Conservation (phyloP, 64 coral and sea anemone species). For the Trachythela sp. region DNA sequence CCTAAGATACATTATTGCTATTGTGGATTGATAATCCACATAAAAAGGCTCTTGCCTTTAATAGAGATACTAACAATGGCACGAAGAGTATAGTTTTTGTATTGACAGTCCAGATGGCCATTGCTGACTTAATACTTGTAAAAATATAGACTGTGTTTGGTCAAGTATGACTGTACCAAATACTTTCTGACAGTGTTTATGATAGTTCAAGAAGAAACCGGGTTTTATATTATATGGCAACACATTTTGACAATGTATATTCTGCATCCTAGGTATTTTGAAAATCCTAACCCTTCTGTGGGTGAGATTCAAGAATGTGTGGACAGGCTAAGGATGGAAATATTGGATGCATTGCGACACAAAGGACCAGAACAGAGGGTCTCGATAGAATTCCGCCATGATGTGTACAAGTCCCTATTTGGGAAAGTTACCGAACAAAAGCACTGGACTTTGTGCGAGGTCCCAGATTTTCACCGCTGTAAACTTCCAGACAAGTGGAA, state of each 20-base stretch:
- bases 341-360: neutral
- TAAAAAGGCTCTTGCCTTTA: too few species aligned
- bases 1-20: too few species aligned
- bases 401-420: neutral
- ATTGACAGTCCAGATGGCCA: too few species aligned
- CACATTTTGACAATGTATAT: neutral
- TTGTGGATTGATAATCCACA: too few species aligned
- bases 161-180: too few species aligned
- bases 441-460: too few species aligned
- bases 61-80: too few species aligned
- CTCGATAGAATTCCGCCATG: neutral
- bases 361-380: neutral
- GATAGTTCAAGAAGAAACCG: neutral
- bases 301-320: neutral
- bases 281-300: neutral
- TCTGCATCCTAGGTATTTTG: neutral
- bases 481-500: too few species aligned
- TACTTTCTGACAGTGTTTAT: neutral
- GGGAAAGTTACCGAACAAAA: neutral
- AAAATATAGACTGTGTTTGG: too few species aligned
- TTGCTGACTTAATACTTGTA: too few species aligned
- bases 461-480: too few species aligned
- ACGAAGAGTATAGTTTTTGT: too few species aligned
- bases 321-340: neutral
- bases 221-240: neutral